Conservation (phyloP, 2,113 vertebrate species). For the Himantopus leucocephalus region DNA sequence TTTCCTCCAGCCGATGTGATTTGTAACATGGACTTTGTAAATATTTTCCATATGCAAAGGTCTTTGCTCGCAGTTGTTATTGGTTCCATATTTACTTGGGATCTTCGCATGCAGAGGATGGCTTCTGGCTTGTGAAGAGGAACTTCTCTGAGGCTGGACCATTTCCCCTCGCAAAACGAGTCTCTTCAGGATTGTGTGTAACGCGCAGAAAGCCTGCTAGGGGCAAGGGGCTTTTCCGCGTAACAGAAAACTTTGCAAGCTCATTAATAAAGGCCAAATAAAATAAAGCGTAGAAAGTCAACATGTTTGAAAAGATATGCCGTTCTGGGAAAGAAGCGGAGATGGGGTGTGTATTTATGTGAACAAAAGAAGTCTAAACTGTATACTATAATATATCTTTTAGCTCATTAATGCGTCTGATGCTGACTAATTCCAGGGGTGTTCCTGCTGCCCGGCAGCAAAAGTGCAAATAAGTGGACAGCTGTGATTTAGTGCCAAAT, state of each 20-base stretch:
- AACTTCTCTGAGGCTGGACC: neutral
- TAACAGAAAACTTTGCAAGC: neutral
- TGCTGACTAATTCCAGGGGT: constrained; percentile 48
- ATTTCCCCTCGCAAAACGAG: neutral
- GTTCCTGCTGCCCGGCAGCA: constrained; percentile 38
- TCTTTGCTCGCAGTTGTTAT: neutral
- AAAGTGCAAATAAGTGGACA: constrained; percentile 51
- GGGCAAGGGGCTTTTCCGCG: neutral
- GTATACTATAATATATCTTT: neutral
- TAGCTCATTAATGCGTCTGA: neutral
- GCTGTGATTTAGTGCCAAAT: constrained; percentile 48
- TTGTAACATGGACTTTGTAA: neutral
- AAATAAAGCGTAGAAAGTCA: neutral
- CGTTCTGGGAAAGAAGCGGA: neutral
- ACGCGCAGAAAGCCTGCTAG: neutral
- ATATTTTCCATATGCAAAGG: neutral
- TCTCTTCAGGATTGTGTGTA: neutral
- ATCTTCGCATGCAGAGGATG: neutral
- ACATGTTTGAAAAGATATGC: neutral
- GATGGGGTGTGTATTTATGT: neutral
- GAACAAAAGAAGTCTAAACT: constrained; percentile 12
- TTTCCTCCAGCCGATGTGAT: neutral
- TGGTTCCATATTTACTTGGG: constrained; percentile 18
- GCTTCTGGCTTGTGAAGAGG: neutral
- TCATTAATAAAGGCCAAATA: neutral